Conservation (phyloP, 2,113 vertebrate genomes). For the Lamprotornis superbus region DNA sequence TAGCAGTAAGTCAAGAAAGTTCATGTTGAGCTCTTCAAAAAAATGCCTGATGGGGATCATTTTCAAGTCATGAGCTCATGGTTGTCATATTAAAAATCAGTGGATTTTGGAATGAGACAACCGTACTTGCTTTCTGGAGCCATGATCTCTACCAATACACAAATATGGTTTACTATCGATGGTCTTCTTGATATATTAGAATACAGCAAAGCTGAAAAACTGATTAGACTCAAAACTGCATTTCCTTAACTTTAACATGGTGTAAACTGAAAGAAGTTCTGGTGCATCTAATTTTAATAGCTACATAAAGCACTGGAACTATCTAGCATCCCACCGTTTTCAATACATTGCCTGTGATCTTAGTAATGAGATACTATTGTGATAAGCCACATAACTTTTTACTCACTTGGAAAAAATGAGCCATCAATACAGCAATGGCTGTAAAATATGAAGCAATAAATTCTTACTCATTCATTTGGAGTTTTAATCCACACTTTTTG, state of each 20-base stretch:
- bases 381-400: neutral
- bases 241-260: neutral
- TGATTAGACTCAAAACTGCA: neutral
- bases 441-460: neutral
- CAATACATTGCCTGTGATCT: neutral
- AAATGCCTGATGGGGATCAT: neutral
- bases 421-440: neutral
- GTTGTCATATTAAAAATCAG: neutral
- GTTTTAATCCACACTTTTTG: neutral
- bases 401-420: neutral
- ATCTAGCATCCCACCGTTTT: neutral
- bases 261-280: neutral
- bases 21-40: neutral
- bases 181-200: constrained; percentile 32
- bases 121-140: neutral
- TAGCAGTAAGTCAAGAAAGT: neutral
- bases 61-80: neutral
- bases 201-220: constrained; percentile 24
- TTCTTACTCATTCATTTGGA: neutral
- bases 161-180: neutral
- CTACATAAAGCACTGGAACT: neutral
- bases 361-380: neutral
- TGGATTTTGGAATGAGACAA: neutral
- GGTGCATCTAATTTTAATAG: neutral
- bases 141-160: neutral